phyloP scores from a whole-genome alignment of 2,113 vertebrate genomes.

The Nibea coibor region DNA sequence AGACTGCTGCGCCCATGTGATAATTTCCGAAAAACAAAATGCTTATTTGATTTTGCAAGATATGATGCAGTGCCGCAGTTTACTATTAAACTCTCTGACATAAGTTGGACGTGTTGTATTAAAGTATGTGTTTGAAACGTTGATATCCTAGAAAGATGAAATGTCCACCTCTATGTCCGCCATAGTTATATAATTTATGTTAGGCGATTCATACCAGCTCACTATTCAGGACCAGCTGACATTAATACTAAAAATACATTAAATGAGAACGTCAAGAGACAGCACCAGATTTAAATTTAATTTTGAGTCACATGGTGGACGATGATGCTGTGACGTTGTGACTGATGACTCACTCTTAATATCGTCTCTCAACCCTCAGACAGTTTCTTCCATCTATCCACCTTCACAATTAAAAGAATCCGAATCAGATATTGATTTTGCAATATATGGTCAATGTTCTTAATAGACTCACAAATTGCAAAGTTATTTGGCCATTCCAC shows the following conservation, averaged over 20 bases:
- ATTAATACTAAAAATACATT: neutral
- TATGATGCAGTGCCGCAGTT: slow-evolving; percentile 33
- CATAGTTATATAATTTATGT: neutral
- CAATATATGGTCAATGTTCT: neutral
- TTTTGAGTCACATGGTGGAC: neutral
- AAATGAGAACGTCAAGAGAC: too few species aligned
- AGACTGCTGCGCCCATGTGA: slow-evolving; percentile 40
- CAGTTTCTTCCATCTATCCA: neutral
- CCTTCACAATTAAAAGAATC: neutral
- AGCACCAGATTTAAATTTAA: neutral
- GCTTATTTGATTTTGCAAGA: slow-evolving; percentile 57
- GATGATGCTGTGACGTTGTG: neutral
- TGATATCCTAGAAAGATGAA: too few species aligned
- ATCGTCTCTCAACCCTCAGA: neutral
- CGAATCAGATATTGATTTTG: neutral
- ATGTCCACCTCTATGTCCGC: neutral
- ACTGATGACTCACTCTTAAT: neutral
- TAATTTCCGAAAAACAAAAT: slow-evolving; percentile 59
- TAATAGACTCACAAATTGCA: slow-evolving; percentile 1
- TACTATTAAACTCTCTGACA: neutral
- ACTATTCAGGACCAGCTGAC: slow-evolving; percentile 9
- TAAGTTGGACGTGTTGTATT: neutral
- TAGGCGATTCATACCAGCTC: neutral
- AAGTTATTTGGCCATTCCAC: slow-evolving; percentile 9
- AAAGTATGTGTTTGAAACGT: neutral